Percentiles rank a stretch among this genome's conserved stretches.
These are phyloP conservation scores for Chelon labrosus DNA, from an alignment of 2,797 vertebrate species.

Conservation along the genomic window DNA sequence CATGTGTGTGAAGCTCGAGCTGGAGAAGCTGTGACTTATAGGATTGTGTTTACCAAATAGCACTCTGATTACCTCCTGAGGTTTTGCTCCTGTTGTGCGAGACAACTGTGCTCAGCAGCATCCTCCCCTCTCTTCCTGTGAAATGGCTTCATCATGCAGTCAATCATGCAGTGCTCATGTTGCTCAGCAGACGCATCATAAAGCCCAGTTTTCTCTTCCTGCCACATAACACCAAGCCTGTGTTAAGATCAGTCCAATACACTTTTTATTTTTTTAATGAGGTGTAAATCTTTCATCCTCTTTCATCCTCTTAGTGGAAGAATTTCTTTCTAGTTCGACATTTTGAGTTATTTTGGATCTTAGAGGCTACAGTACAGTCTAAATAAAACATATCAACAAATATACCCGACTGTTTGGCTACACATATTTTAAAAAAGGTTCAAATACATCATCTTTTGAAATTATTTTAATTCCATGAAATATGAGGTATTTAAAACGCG, in stretches of 20 bases:
- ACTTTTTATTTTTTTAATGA: background rate
- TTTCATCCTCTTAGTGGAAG: slow-evolving; percentile 13
- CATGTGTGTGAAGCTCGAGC: slow-evolving; percentile 16
- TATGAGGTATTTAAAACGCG: slow-evolving; percentile 1
- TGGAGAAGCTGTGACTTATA: slow-evolving; percentile 54
- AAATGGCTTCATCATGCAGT: slow-evolving; percentile 73
- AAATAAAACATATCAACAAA: background rate
- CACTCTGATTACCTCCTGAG: slow-evolving; percentile 75
- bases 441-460: background rate
- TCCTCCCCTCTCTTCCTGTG: slow-evolving; percentile 61
- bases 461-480: background rate
- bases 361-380: background rate
- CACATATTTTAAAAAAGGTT: background rate
- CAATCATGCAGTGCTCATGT: slow-evolving; percentile 59
- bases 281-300: slow-evolving; percentile 9
- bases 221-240: background rate
- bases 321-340: background rate
- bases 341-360: background rate
- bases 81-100: slow-evolving; percentile 67
- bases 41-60: slow-evolving; percentile 74
- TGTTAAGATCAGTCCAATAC: background rate
- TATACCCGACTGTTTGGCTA: no score
- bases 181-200: slow-evolving; percentile 47
- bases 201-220: slow-evolving; percentile 37
- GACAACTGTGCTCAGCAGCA: slow-evolving; percentile 71